Percentiles rank a stretch among this genome's conserved stretches.
These are phyloP conservation scores for Drosophila anomalipes DNA, from an alignment of 2,888 invertebrate genomes.

Conservation along the genomic window DNA sequence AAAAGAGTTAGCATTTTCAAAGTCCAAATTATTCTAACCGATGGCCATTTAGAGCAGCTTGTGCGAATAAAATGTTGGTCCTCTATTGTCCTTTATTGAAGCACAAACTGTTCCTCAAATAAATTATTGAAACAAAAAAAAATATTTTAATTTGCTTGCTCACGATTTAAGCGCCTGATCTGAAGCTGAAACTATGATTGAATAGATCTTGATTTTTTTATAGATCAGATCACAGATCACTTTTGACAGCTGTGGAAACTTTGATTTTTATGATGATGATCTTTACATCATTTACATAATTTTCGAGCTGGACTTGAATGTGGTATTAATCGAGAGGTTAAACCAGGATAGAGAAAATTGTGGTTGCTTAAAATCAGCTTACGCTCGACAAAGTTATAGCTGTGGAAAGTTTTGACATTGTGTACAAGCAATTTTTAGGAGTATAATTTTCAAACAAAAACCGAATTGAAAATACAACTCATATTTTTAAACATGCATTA, in stretches of 20 bases:
- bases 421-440: neutral
- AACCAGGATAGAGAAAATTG: neutral
- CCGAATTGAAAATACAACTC: neutral
- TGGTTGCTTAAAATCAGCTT: neutral
- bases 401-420: too few relatives aligned
- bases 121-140: neutral
- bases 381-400: neutral
- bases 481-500: neutral
- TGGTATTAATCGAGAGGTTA: neutral
- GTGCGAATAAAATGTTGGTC: neutral
- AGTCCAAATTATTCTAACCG: accelerated
- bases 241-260: neutral
- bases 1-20: neutral
- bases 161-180: too few relatives aligned
- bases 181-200: too few relatives aligned
- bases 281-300: too few relatives aligned
- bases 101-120: neutral
- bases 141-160: neutral
- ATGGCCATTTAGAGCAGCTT: neutral
- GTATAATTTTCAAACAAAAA: too few relatives aligned
- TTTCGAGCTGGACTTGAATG: neutral
- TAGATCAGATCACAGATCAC: too few relatives aligned
- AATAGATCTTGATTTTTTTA: neutral
- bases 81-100: neutral
- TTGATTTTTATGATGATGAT: too few relatives aligned